Conservation (phyloP, 1,140 invertebrate species). For the Cydia amplana region DNA sequence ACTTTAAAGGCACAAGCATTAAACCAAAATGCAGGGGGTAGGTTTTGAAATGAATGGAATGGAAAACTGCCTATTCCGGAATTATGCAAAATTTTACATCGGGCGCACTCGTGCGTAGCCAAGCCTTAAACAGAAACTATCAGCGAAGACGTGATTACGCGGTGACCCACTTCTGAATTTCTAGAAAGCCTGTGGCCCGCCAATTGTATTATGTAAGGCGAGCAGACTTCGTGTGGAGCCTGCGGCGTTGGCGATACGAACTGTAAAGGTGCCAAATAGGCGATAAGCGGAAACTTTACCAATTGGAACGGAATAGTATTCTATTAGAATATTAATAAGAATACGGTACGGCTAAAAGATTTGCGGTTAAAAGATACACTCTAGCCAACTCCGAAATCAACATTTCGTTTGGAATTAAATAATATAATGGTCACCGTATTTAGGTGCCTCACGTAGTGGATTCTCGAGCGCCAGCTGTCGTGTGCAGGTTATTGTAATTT, state of each 20-base stretch:
- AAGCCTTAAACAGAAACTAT: constrained; percentile 2
- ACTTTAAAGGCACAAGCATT: too few relatives aligned
- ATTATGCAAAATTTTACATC: background rate
- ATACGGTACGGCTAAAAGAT: background rate
- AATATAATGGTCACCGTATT: too few relatives aligned
- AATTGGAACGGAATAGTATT: background rate
- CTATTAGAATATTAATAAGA: background rate
- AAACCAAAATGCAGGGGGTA: too few relatives aligned
- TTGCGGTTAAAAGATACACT: background rate
- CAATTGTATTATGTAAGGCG: background rate
- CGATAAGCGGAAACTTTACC: background rate
- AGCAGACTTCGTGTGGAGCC: background rate
- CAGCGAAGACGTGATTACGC: background rate
- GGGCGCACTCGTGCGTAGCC: background rate
- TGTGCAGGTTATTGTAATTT: too few relatives aligned
- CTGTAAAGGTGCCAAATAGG: constrained; percentile 5
- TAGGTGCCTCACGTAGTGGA: too few relatives aligned
- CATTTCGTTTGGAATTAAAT: too few relatives aligned
- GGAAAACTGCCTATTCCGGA: background rate
- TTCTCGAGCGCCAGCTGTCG: too few relatives aligned
- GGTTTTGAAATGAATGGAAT: too few relatives aligned
- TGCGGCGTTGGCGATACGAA: background rate
- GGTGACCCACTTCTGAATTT: constrained; percentile 13
- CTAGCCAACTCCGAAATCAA: too few relatives aligned
- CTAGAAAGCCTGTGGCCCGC: background rate